Percentiles rank a stretch among this genome's conserved stretches.
Evolutionary conservation across 2,113 vertebrate genomes (phyloP).

Genomic region (Cynocephalus volans): DNA sequence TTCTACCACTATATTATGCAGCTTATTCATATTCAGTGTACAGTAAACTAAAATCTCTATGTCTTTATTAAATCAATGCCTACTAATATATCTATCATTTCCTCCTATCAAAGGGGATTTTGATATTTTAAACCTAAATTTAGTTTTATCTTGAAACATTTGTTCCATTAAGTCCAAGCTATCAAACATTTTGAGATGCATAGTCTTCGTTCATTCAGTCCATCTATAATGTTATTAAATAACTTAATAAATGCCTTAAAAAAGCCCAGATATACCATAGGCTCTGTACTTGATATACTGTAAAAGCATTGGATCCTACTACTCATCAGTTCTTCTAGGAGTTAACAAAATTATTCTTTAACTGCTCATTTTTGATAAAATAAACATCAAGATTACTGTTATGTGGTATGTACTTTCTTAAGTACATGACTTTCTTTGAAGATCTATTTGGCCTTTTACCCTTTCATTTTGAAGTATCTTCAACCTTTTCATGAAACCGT

Average conservation of each 20-base stretch:
- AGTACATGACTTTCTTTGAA: not conserved
- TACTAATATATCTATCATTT: not conserved
- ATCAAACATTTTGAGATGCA: not conserved
- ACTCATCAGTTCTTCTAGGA: not conserved
- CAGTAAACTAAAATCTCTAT: not conserved
- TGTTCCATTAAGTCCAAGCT: not conserved
- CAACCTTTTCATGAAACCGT: not conserved
- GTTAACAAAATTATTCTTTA: not conserved
- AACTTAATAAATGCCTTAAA: not conserved
- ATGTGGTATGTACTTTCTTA: not conserved
- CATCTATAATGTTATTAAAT: not conserved
- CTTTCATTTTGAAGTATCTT: not conserved
- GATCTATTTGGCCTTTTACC: not conserved
- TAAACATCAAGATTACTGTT: not conserved
- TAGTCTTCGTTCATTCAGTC: not conserved
- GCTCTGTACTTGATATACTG: not conserved
- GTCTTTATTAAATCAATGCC: not conserved
- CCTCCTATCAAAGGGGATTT: not conserved
- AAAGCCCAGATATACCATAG: not conserved
- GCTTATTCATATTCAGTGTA: not conserved
- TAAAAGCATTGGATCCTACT: not conserved
- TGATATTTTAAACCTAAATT: not conserved
- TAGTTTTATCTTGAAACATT: not conserved
- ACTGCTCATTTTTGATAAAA: not conserved
- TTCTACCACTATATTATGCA: not conserved